Conservation (phyloP, 2,888 invertebrate genomes). For the Sinohyriopsis cumingii region DNA sequence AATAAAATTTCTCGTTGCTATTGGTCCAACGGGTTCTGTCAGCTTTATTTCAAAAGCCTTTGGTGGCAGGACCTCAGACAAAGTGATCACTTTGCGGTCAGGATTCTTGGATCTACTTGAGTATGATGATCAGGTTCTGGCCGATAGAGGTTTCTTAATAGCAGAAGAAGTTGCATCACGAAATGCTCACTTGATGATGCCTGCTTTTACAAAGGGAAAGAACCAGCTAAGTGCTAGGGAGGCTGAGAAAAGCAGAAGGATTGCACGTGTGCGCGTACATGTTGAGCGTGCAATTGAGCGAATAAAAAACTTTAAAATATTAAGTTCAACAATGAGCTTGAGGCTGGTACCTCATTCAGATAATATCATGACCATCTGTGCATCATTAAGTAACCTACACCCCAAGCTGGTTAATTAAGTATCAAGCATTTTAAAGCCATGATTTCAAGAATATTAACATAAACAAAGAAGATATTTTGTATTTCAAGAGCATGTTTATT, state of each 20-base stretch:
- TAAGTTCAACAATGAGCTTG: too few relatives aligned
- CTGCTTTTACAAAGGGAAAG: slow-evolving; percentile 24
- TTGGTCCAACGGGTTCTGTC: too few relatives aligned
- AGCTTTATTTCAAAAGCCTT: too few relatives aligned
- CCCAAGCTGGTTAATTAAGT: too few relatives aligned
- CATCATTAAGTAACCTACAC: too few relatives aligned
- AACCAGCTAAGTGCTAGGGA: too few relatives aligned
- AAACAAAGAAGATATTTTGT: too few relatives aligned
- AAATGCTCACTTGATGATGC: slow-evolving; percentile 11
- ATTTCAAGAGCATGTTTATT: too few relatives aligned
- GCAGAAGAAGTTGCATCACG: slow-evolving; percentile 15
- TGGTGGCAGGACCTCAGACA: slow-evolving; percentile 24
- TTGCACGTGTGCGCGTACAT: slow-evolving; percentile 19
- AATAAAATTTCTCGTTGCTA: slow-evolving; percentile 24
- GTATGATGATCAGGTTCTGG: slow-evolving; percentile 21
- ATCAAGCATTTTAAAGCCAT: too few relatives aligned
- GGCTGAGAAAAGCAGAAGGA: slow-evolving; percentile 13
- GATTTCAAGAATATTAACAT: too few relatives aligned
- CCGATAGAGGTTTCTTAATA: slow-evolving; percentile 24
- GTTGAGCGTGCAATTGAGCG: slow-evolving; percentile 22
- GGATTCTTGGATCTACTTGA: slow-evolving; percentile 15
- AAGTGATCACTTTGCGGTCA: slow-evolving; percentile 18
- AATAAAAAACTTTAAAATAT: slow-evolving; percentile 21
- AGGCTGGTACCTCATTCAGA: too few relatives aligned
- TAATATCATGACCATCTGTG: too few relatives aligned